Evolutionary conservation across 1,140 invertebrate genomes (phyloP).

Genomic region (Psix sp.): DNA sequence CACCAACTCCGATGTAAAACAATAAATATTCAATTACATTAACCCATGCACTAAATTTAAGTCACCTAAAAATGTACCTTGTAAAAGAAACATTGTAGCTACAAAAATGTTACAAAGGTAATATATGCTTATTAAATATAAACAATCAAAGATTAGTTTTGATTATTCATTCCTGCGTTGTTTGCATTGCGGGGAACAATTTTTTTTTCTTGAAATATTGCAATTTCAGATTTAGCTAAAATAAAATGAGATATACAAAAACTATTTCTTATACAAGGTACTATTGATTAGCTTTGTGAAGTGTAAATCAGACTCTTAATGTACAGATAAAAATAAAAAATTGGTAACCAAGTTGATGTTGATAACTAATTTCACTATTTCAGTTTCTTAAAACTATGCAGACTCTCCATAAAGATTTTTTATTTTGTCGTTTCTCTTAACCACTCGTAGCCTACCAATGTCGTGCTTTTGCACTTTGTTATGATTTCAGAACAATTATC

Average conservation of each 20-base stretch:
- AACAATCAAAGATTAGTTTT: no score
- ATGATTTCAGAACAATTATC: conserved; percentile 35
- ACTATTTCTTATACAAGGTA: conserved; percentile 33
- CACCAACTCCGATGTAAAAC: conserved; percentile 54
- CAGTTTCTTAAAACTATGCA: conserved; percentile 35
- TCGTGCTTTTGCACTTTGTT: conserved; percentile 38
- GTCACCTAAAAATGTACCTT: conserved; percentile 36
- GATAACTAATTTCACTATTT: conserved; percentile 22
- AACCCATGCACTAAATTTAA: conserved; percentile 48
- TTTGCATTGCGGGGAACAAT: no score
- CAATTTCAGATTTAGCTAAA: no score
- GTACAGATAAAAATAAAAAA: conserved; percentile 20
- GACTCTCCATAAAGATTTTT: conserved; percentile 36
- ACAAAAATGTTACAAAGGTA: no score
- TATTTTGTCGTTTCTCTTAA: conserved; percentile 13
- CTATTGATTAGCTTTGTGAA: conserved; percentile 15
- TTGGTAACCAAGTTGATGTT: conserved; percentile 15
- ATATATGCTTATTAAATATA: no score
- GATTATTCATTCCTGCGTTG: no score
- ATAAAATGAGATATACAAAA: no score
- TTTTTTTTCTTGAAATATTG: no score
- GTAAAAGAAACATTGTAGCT: conserved; percentile 16
- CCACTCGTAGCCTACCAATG: conserved; percentile 34
- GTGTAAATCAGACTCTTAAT: conserved; percentile 36
- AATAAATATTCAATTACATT: conserved; percentile 57